Evolutionary conservation across 2,113 vertebrate species (phyloP), one percentile per base, ranked within the genome.

Genomic region (Chloropsis hardwickii): DNA sequence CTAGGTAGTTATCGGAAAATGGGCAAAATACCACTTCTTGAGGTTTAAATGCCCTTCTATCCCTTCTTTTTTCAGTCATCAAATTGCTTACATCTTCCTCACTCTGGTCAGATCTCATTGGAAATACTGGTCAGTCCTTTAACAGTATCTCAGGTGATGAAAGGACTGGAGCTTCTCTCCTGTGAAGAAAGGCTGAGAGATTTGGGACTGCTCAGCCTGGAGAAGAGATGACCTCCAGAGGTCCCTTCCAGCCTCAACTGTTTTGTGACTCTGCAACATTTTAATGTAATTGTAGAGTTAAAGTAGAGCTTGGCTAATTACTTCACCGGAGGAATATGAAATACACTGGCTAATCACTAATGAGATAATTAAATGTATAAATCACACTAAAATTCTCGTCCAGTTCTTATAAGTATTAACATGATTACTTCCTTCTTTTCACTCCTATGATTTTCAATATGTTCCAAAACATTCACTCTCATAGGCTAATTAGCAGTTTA

Each of bases 341-440:
- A 90, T 76, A 64, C 37, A 79, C 18, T 72, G 48, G 9, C 31
- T 91, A 93, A 86, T 95, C 77, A 89, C 65, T 92, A 72, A 83
- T 79, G 39, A 90, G 48, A 58, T 88, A 91, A 93, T 94, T 95
- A 86, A 83, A 90, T 86, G 9, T 90, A 70, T 86, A 91, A 88
- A 82, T 95, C 53, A 84, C 27, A 47, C 58, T 69, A 69, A 76
- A 94, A 77, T 76, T 84, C 48, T 90, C 6, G n/a, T 45, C 62
- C 40, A 72, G 17, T 82, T 90, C 53, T 62, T 92, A 5, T 37
- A 71, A 61, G 17, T 53, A 77, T 86, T 90, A 95, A 69, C 28
- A n/a, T 80, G 80, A 90, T 51, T 86, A 35, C 58, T 93, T 91
- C 22, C 45, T 73, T 70, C 84, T 95, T 95, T 84, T 92, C 37